A percentile compares a stretch with the other conserved stretches of the same genome.
Evolutionary conservation across 2,797 vertebrate genomes (phyloP).

Genomic region (Mus minutoides): DNA sequence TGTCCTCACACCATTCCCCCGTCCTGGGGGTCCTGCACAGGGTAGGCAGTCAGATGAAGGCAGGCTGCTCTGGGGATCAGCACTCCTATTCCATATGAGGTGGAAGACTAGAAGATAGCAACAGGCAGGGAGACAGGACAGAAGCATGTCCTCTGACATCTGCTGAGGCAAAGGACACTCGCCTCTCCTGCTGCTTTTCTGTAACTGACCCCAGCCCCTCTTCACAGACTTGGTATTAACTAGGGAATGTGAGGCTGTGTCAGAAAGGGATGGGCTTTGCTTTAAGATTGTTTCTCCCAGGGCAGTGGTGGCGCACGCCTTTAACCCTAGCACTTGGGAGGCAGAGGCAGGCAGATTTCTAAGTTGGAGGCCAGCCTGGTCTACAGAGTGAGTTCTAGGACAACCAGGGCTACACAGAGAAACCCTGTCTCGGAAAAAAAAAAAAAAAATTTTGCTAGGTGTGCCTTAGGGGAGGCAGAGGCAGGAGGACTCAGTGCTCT

Average conservation of each 20-base stretch:
- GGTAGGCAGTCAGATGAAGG: slow-evolving; percentile 86
- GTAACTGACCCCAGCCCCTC: background rate
- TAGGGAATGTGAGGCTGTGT: background rate
- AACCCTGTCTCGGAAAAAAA: background rate
- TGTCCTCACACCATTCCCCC: slow-evolving; percentile 95
- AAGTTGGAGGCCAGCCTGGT: background rate
- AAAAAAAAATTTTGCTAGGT: no score
- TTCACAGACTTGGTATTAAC: background rate
- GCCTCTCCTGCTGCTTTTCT: background rate
- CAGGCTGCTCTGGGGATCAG: background rate
- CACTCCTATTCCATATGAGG: background rate
- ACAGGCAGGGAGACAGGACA: background rate
- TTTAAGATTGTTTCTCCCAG: background rate
- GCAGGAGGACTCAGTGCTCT: background rate
- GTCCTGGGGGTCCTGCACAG: slow-evolving; percentile 95
- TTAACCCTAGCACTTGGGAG: no score
- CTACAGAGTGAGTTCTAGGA: background rate
- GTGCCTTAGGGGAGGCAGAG: no score
- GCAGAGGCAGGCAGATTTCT: background rate
- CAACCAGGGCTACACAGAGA: background rate
- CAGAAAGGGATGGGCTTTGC: background rate
- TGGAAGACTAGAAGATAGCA: background rate
- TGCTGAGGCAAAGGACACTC: background rate
- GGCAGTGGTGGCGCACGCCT: no score
- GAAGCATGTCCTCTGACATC: background rate